Evolutionary conservation across 2,888 invertebrate species (phyloP).

Genomic region (Pasiphila rectangulata): DNA sequence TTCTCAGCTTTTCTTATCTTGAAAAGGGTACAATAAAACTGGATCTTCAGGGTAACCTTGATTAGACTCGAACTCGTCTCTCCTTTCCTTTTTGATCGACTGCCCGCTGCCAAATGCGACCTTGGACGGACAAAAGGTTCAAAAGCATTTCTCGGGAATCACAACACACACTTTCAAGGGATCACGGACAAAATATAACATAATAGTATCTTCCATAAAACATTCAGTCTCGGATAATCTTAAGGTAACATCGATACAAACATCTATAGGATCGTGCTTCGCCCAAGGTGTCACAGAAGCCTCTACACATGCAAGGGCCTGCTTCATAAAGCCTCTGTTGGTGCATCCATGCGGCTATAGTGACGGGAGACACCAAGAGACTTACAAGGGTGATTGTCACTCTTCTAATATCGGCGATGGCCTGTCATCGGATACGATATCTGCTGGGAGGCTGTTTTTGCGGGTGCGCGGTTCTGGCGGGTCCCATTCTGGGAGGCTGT

Average conservation of each 20-base stretch:
- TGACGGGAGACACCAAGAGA: constrained; percentile 70
- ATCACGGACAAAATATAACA: constrained; percentile 20
- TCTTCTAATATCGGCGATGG: constrained; percentile 62
- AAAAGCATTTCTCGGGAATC: constrained; percentile 7
- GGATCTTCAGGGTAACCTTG: not conserved
- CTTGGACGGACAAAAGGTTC: not conserved
- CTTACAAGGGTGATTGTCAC: constrained; percentile 75
- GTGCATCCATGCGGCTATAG: constrained; percentile 76
- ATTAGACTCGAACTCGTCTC: constrained; percentile 1
- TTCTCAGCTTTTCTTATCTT: not conserved
- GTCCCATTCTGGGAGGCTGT: constrained; percentile 77
- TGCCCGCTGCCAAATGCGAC: not conserved
- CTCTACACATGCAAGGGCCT: constrained; percentile 77
- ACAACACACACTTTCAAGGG: constrained; percentile 9
- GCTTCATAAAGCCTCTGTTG: constrained; percentile 67
- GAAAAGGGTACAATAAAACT: constrained; percentile 1
- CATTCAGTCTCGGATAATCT: constrained; percentile 22
- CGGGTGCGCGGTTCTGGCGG: constrained; percentile 67
- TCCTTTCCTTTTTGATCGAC: not conserved
- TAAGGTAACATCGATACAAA: constrained; percentile 56
- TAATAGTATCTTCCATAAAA: constrained; percentile 17
- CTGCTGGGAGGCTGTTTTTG: constrained; percentile 72
- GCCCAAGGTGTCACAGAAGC: constrained; percentile 68
- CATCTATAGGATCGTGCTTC: constrained; percentile 70
- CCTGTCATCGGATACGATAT: constrained; percentile 53